phyloP scores from a whole-genome alignment of 2,797 vertebrate species.

The Etheostoma nigrum region DNA sequence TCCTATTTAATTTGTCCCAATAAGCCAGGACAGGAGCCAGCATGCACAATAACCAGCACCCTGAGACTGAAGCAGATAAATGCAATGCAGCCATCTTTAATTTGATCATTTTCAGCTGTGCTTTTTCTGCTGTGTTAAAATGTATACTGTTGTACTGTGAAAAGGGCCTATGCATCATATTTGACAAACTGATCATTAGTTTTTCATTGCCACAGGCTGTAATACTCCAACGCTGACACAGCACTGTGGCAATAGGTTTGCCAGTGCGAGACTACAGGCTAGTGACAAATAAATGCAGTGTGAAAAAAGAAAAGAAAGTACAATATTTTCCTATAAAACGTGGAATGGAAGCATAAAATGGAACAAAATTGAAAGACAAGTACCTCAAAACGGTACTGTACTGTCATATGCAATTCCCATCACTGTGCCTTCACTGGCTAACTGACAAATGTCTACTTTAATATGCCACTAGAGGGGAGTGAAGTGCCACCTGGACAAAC shows the following conservation, averaged over 20 bases:
- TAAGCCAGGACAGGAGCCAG: too few species aligned
- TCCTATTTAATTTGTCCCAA: background rate
- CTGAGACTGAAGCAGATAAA: background rate
- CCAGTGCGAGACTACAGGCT: too few species aligned
- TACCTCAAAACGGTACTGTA: background rate
- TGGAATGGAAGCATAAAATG: background rate
- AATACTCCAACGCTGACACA: too few species aligned
- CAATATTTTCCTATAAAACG: background rate
- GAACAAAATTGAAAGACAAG: background rate
- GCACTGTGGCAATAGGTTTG: too few species aligned
- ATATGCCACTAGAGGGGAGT: slow-evolving; percentile 50
- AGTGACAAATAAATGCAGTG: background rate
- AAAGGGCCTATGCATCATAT: background rate
- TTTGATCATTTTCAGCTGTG: background rate
- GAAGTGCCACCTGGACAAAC: background rate
- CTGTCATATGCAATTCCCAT: background rate
- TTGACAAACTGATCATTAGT: background rate
- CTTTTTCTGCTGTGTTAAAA: background rate
- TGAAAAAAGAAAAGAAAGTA: background rate
- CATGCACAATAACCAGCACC: background rate
- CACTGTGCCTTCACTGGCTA: background rate
- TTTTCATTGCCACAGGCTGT: background rate
- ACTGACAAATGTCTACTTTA: background rate
- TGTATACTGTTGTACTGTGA: too few species aligned
- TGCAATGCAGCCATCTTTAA: background rate